Conservation (phyloP, 2,888 invertebrate species). For the Coenonympha glycerion region DNA sequence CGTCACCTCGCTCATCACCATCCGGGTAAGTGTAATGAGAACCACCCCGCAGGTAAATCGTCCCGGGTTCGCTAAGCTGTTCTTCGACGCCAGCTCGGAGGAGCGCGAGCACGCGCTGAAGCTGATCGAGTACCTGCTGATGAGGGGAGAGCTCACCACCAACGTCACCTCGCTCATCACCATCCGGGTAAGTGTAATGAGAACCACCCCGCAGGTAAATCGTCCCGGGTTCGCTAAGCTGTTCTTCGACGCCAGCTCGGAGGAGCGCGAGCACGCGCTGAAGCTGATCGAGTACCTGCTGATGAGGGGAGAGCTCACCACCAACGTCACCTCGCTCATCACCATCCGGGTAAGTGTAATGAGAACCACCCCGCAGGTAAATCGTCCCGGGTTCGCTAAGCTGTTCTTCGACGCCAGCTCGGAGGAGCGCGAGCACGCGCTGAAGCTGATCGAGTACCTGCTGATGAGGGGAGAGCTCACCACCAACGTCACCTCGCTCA, state of each 20-base stretch:
- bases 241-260: conserved; percentile 88
- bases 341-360: conserved; percentile 75
- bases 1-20: conserved; percentile 76
- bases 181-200: conserved; percentile 72
- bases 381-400: conserved; percentile 91
- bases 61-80: conserved; percentile 91
- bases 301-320: conserved; percentile 86
- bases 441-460: conserved; percentile 90
- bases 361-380: no score
- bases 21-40: no score
- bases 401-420: conserved; percentile 88
- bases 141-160: conserved; percentile 84
- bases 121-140: conserved; percentile 89
- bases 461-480: conserved; percentile 88
- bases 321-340: conserved; percentile 76
- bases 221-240: conserved; percentile 91
- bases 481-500: conserved; percentile 74
- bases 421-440: conserved; percentile 92
- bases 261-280: conserved; percentile 92
- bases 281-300: conserved; percentile 91
- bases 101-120: conserved; percentile 92
- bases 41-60: conserved; percentile 83
- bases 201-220: no score
- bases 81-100: conserved; percentile 88
- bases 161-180: conserved; percentile 77